A percentile compares a stretch with the other conserved stretches of the same genome.
Conservation (phyloP, 1,140 invertebrate genomes). For the Probaryconus sp. region DNA sequence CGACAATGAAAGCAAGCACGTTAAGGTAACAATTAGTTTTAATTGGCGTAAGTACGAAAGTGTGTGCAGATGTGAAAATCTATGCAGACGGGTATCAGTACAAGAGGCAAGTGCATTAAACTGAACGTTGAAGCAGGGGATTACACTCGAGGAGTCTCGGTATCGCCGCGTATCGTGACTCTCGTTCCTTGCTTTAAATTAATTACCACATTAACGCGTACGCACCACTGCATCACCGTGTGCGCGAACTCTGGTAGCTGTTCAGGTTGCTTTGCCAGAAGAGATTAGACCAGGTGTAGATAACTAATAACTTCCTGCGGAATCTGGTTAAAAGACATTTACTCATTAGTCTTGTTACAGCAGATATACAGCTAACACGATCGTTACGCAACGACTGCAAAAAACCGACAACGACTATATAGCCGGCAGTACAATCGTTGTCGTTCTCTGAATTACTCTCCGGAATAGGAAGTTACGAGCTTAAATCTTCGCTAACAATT, state of each 20-base stretch:
- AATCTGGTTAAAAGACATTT: slow-evolving; percentile 55
- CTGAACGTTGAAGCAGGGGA: slow-evolving; percentile 50
- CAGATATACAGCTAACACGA: slow-evolving; percentile 38
- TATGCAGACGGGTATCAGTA: slow-evolving; percentile 51
- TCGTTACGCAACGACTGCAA: slow-evolving; percentile 20
- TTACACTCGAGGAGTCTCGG: slow-evolving; percentile 49
- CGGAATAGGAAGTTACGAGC: too few relatives aligned
- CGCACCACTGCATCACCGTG: slow-evolving; percentile 59
- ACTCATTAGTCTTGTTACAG: slow-evolving; percentile 50
- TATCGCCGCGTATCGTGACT: slow-evolving; percentile 57
- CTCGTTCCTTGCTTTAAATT: slow-evolving; percentile 61
- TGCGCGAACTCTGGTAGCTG: slow-evolving; percentile 53
- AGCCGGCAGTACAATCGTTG: too few relatives aligned
- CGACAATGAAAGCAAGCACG: slow-evolving; percentile 27
- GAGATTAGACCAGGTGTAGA: slow-evolving; percentile 55
- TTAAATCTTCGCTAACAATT: too few relatives aligned
- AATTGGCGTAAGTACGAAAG: slow-evolving; percentile 51
- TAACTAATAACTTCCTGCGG: slow-evolving; percentile 54
- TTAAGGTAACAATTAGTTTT: slow-evolving; percentile 54
- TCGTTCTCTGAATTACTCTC: too few relatives aligned
- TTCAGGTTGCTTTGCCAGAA: slow-evolving; percentile 51
- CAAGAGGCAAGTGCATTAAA: slow-evolving; percentile 50
- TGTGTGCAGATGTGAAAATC: slow-evolving; percentile 47
- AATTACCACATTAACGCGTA: slow-evolving; percentile 63
- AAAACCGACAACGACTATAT: too few relatives aligned